phyloP scores from a whole-genome alignment of 2,113 vertebrate genomes.

The Nesogale talazaci region DNA sequence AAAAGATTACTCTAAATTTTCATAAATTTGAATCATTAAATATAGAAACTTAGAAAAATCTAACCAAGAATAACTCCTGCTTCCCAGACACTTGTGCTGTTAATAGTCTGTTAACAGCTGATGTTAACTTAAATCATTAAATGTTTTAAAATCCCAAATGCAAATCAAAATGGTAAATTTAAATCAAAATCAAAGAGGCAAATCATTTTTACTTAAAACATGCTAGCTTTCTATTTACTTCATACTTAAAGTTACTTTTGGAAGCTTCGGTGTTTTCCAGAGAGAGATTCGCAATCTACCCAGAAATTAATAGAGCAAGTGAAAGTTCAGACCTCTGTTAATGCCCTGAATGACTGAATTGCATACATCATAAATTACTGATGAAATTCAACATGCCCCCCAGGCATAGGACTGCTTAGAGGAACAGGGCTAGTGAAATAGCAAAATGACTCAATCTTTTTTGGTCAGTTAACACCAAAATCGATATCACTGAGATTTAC shows the following conservation, averaged over 20 bases:
- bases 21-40: too few species aligned
- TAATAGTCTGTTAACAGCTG: background rate
- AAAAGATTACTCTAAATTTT: too few species aligned
- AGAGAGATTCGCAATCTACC: background rate
- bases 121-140: conserved; percentile 17
- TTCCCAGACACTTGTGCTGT: background rate
- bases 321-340: background rate
- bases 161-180: conserved; percentile 41
- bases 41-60: background rate
- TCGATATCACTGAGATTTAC: background rate
- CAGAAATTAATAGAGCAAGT: background rate
- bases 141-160: background rate
- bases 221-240: background rate
- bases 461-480: background rate
- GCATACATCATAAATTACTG: background rate
- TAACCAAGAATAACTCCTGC: background rate
- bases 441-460: background rate
- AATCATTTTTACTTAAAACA: background rate
- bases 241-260: background rate
- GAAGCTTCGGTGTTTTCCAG: background rate
- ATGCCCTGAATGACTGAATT: background rate
- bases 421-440: background rate
- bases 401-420: background rate
- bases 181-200: background rate
- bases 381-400: background rate